Evolutionary conservation across 1,140 invertebrate species (phyloP), one percentile per base, ranked within the genome.

Genomic region (Solen grandis): DNA sequence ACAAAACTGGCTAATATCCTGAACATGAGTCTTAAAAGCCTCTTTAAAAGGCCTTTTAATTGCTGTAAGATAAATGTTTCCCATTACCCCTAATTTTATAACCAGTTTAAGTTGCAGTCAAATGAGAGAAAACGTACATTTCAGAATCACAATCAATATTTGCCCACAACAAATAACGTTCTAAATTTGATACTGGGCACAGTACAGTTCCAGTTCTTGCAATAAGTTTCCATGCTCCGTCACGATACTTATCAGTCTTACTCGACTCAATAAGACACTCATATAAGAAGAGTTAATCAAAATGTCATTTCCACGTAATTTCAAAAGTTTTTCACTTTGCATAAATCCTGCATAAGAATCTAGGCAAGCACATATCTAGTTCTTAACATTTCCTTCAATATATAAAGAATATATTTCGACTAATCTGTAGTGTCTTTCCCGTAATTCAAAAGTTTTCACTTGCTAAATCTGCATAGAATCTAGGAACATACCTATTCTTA

Each of bases 321-420:
- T 54, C 10, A 31, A 31, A 5, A 70, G 5, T 54, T 70, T 31
- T 13, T 31, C 52, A 55, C 68, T 70, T 55, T 19, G 13, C 33
- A 70, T 22, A 52, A 70, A 70, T 5, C 68, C 68, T 46, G 68
- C 41, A 70, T 70, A 68, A 10, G 35, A 10, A 46, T 46, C 41
- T 19, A 65, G 25, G 29, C 35, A 70, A 19, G 50, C 27, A 70
- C 57, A 80, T 27, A 80, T 65, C 52, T 79, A 66, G 66, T 77
- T 66, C 27, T 66, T 66, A 14, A 77, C 2, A 66, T 77, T 77
- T 35, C n/a, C n/a, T n/a, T n/a, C n/a, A n/a, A n/a, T n/a, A n/a
- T n/a, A n/a, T n/a, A n/a, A n/a, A n/a, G n/a, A n/a, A n/a, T n/a
- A n/a, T n/a, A n/a, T n/a, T n/a, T n/a, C n/a, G n/a, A n/a, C n/a